These are phyloP conservation scores for Pseudomyrmex gracilis DNA, from an alignment of 1,140 invertebrate species.

Conservation along the genomic window DNA sequence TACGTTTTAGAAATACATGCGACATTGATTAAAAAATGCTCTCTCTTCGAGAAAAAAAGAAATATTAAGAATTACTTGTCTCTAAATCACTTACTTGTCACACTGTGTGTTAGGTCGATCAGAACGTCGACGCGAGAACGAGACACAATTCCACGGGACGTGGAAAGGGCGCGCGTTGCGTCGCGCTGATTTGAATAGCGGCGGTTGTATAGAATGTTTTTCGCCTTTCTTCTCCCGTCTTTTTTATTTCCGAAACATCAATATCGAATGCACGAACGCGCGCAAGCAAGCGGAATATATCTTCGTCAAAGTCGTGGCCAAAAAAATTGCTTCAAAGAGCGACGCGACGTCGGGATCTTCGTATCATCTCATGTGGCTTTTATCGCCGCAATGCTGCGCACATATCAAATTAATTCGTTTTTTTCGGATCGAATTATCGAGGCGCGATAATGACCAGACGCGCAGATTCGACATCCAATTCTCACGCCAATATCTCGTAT, in stretches of 20 bases:
- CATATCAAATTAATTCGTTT: slow-evolving; percentile 50
- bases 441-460: background rate
- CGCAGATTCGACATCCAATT: slow-evolving; percentile 1
- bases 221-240: slow-evolving; percentile 25
- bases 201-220: slow-evolving; percentile 50
- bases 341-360: slow-evolving; percentile 30
- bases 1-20: background rate
- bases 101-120: too few relatives aligned
- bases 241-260: slow-evolving; percentile 54
- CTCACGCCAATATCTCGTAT: too few relatives aligned
- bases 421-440: slow-evolving; percentile 40
- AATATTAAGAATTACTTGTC: too few relatives aligned
- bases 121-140: background rate
- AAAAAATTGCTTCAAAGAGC: slow-evolving; percentile 45
- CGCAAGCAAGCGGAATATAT: slow-evolving; percentile 55
- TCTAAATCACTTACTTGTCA: too few relatives aligned
- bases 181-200: slow-evolving; percentile 54
- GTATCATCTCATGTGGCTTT: slow-evolving; percentile 12
- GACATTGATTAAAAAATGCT: too few relatives aligned
- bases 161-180: slow-evolving; percentile 25
- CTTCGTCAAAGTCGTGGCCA: slow-evolving; percentile 52
- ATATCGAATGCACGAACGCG: slow-evolving; percentile 48
- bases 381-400: slow-evolving; percentile 12
- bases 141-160: slow-evolving; percentile 42
- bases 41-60: too few relatives aligned